Percentiles rank a stretch among this genome's conserved stretches.
Conservation (phyloP, 92 coral and sea anemone species). For the Parazoanthus swiftii region DNA sequence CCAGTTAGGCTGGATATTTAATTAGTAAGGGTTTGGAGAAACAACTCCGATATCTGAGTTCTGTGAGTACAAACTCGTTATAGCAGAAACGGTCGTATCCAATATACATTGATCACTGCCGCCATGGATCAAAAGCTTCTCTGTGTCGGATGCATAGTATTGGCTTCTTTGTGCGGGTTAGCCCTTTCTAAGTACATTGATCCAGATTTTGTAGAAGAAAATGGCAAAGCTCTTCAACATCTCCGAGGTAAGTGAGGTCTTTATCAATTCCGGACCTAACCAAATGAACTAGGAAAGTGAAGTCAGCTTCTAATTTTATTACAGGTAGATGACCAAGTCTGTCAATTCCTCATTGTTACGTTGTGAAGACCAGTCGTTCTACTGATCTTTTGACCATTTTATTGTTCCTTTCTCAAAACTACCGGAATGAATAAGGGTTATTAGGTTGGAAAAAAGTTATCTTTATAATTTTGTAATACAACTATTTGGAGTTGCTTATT, state of each 20-base stretch:
- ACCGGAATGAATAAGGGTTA: not conserved
- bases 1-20: not conserved
- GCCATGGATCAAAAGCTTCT: constrained; percentile 23
- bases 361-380: not conserved
- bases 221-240: constrained; percentile 59
- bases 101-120: not conserved
- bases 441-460: not conserved
- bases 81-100: not conserved
- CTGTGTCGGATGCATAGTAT: constrained; percentile 9
- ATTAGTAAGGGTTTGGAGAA: not conserved
- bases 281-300: not conserved
- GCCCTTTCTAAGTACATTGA: constrained; percentile 26
- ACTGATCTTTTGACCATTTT: not conserved
- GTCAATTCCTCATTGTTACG: not conserved
- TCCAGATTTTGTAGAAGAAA: constrained; percentile 61
- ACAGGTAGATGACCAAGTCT: not conserved
- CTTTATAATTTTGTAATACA: no score
- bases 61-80: not conserved
- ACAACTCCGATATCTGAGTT: not conserved
- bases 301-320: not conserved
- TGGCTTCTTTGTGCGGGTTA: constrained; percentile 5
- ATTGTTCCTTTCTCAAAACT: not conserved
- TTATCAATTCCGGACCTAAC: not conserved
- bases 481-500: not conserved
- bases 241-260: constrained; percentile 58